A percentile compares a stretch with the other conserved stretches of the same genome.
phyloP scores from a whole-genome alignment of 2,113 vertebrate species.

The Mormoops blainvillei region DNA sequence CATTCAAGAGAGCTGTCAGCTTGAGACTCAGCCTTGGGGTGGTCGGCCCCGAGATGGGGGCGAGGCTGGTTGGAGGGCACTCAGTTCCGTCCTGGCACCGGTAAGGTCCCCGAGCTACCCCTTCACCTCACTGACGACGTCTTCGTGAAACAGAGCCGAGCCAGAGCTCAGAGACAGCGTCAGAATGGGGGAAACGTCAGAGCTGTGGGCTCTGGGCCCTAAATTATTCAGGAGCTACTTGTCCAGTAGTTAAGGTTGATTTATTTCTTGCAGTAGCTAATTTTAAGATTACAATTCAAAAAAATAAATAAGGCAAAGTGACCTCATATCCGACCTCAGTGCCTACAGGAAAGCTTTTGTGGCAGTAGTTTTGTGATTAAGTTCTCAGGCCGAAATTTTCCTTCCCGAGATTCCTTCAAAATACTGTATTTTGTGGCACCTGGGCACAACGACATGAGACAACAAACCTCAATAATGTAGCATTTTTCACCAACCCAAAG shows the following conservation, averaged over 20 bases:
- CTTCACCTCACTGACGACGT: not conserved
- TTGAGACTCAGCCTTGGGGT: not conserved
- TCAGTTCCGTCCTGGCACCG: not conserved
- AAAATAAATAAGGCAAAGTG: not conserved
- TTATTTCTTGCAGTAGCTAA: slow-evolving; percentile 38
- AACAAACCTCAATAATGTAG: not conserved
- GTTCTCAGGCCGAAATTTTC: not conserved
- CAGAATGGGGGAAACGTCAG: too few relatives aligned
- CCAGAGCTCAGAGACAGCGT: not conserved
- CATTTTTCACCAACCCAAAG: not conserved
- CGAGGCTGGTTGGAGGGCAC: not conserved
- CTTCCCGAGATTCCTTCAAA: not conserved
- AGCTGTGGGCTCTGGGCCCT: not conserved
- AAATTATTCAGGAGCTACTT: slow-evolving; percentile 28
- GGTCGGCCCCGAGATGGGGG: not conserved
- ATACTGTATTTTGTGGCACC: not conserved
- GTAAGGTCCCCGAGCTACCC: not conserved
- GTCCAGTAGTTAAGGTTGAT: not conserved
- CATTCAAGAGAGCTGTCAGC: not conserved
- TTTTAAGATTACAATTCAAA: not conserved
- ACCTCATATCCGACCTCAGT: not conserved
- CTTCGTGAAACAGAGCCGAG: not conserved
- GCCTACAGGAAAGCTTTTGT: not conserved
- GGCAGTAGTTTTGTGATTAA: not conserved
- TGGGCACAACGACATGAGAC: not conserved